These are phyloP conservation scores for Acanthornis magna DNA, from an alignment of 2,797 vertebrate genomes.

Conservation along the genomic window DNA sequence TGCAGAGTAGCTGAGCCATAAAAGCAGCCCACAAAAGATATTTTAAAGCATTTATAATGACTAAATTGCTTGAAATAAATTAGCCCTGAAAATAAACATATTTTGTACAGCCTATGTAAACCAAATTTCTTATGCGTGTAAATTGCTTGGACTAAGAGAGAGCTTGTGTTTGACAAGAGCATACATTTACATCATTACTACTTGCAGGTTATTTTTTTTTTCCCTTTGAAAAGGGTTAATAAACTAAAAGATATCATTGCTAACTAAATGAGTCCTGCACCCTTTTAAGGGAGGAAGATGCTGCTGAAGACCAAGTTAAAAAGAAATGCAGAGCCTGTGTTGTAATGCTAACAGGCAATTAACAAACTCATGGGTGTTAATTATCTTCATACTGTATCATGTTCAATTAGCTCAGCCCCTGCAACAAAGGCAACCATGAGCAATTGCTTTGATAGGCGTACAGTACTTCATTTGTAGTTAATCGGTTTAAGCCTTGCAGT, in stretches of 20 bases:
- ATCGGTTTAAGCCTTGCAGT: slow-evolving; percentile 86
- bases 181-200: slow-evolving; percentile 65
- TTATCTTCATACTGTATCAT: slow-evolving; percentile 87
- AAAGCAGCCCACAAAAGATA: slow-evolving; percentile 72
- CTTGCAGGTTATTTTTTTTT: background rate
- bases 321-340: slow-evolving; percentile 76
- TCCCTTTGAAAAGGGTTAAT: slow-evolving; percentile 73
- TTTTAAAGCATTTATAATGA: slow-evolving; percentile 69
- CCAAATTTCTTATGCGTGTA: slow-evolving; percentile 65
- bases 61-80: slow-evolving; percentile 76
- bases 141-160: slow-evolving; percentile 61
- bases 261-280: slow-evolving; percentile 66
- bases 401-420: slow-evolving; percentile 87
- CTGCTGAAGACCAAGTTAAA: slow-evolving; percentile 76
- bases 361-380: slow-evolving; percentile 90
- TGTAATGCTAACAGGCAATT: slow-evolving; percentile 88
- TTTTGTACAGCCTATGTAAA: slow-evolving; percentile 71
- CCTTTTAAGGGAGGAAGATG: slow-evolving; percentile 68
- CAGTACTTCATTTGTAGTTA: slow-evolving; percentile 90
- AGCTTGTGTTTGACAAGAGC: slow-evolving; percentile 62
- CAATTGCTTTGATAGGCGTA: slow-evolving; percentile 89
- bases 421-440: slow-evolving; percentile 86
- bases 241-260: slow-evolving; percentile 69
- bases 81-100: slow-evolving; percentile 74
- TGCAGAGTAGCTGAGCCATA: slow-evolving; percentile 77